phyloP scores from a whole-genome alignment of 2,113 vertebrate genomes.

The Stictonetta naevosa region DNA sequence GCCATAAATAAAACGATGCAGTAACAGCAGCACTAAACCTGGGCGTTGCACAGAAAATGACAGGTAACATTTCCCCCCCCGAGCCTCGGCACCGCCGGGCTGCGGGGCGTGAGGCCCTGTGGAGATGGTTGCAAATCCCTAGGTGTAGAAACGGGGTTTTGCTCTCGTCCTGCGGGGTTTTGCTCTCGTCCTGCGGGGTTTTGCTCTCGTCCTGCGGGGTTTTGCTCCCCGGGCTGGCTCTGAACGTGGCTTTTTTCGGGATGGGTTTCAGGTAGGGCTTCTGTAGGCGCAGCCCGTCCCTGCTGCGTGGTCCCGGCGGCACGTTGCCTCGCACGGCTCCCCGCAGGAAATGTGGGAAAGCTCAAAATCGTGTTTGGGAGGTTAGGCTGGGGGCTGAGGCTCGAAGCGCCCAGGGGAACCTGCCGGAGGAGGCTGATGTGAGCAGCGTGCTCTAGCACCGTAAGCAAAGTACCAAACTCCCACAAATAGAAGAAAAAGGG shows the following conservation, averaged over 20 bases:
- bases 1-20: constrained; percentile 16
- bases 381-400: background rate
- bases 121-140: too few relatives aligned
- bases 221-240: background rate
- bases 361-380: background rate
- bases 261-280: background rate
- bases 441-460: background rate
- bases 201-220: background rate
- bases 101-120: background rate
- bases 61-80: background rate
- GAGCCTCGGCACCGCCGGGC: background rate
- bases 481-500: background rate
- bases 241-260: accelerated
- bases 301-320: background rate
- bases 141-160: background rate
- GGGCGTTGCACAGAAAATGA: background rate
- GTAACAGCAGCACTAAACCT: background rate
- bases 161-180: accelerated
- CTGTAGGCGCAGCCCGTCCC: background rate
- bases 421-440: background rate
- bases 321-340: accelerated
- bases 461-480: background rate
- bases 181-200: background rate
- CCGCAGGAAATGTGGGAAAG: background rate
- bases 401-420: background rate